phyloP scores from a whole-genome alignment of 1,140 invertebrate species.

The Drosophila lacteicornis region DNA sequence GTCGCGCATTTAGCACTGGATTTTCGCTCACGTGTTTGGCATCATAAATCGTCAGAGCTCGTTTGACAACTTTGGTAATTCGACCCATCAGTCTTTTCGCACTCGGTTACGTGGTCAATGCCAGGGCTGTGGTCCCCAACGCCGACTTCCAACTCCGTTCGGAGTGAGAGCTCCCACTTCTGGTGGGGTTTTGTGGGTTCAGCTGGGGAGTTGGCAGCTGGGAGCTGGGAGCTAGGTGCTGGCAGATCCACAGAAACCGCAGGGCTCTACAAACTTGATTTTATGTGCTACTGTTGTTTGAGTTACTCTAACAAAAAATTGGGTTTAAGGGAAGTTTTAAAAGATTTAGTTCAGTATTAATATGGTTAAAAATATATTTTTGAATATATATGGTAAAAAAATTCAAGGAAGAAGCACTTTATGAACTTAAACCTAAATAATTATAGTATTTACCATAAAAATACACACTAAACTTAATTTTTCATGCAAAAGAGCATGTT shows the following conservation, averaged over 20 bases:
- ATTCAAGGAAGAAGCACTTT: accelerated
- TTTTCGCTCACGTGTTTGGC: slow-evolving; percentile 69
- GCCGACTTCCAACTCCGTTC: slow-evolving; percentile 2
- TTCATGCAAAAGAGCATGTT: too few relatives aligned
- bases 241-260: slow-evolving; percentile 21
- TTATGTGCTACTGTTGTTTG: slow-evolving; percentile 27
- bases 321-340: not conserved
- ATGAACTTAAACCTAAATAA: not conserved
- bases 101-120: slow-evolving; percentile 83
- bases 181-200: slow-evolving; percentile 37
- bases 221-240: slow-evolving; percentile 4
- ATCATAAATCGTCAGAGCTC: slow-evolving; percentile 53
- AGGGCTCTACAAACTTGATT: slow-evolving; percentile 47
- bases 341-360: not conserved
- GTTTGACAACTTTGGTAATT: slow-evolving; percentile 67
- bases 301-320: slow-evolving; percentile 8
- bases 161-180: slow-evolving; percentile 64
- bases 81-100: slow-evolving; percentile 63
- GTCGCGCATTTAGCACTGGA: slow-evolving; percentile 29
- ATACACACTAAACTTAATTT: too few relatives aligned
- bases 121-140: slow-evolving; percentile 51
- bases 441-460: not conserved
- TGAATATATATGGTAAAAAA: not conserved
- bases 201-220: slow-evolving; percentile 1
- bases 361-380: not conserved